phyloP scores from a whole-genome alignment of 1,140 invertebrate species.

The Acyrthosiphon pisum region DNA sequence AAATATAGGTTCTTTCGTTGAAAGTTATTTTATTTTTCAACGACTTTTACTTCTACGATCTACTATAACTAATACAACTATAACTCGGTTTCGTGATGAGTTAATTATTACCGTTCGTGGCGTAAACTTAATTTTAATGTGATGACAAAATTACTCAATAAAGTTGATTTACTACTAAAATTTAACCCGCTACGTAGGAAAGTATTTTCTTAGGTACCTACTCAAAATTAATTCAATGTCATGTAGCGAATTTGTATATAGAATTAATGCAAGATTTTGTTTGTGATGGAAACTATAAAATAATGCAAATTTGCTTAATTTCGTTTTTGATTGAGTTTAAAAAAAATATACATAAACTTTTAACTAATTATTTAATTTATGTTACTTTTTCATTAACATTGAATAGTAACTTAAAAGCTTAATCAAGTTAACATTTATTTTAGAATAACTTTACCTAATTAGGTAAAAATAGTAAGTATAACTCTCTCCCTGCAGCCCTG shows the following conservation, averaged over 20 bases:
- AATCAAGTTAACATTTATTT: constrained; percentile 10
- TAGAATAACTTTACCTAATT: not conserved
- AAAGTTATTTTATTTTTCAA: not conserved
- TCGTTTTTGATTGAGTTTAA: not conserved
- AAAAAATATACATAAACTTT: not conserved
- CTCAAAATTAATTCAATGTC: not conserved
- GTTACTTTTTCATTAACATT: constrained; percentile 17
- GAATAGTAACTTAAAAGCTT: not conserved
- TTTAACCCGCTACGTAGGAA: not conserved
- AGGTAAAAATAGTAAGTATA: not conserved
- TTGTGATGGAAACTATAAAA: not conserved
- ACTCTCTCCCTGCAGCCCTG: not conserved
- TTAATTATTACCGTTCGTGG: too few relatives aligned
- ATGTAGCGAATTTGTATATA: not conserved
- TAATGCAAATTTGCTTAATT: constrained; percentile 14
- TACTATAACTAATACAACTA: not conserved
- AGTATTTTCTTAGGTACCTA: not conserved
- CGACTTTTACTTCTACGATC: too few relatives aligned
- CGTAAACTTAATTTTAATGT: not conserved
- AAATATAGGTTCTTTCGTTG: not conserved
- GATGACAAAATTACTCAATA: not conserved
- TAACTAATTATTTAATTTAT: constrained; percentile 11
- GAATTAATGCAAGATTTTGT: not conserved
- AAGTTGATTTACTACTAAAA: not conserved
- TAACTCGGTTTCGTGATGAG: not conserved